Conservation (phyloP, 2,888 invertebrate genomes). For the Scaeva pyrastri region DNA sequence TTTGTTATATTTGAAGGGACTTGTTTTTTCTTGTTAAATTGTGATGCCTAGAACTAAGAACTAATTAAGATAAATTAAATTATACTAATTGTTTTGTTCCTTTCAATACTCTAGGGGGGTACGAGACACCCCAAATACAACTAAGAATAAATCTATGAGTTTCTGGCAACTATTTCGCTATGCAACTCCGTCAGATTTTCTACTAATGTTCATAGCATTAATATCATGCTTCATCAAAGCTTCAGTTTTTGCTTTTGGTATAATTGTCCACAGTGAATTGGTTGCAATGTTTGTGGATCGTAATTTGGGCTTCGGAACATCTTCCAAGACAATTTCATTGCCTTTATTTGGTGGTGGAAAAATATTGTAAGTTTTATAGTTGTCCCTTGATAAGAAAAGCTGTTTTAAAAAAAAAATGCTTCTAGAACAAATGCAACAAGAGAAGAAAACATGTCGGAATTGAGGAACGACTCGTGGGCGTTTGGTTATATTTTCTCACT, state of each 20-base stretch:
- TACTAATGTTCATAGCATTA: slow-evolving; percentile 85
- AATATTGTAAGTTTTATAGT: slow-evolving; percentile 83
- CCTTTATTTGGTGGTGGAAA: slow-evolving; percentile 87
- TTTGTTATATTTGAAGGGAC: too few species aligned
- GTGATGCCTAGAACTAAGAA: too few species aligned
- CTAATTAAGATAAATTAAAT: too few species aligned
- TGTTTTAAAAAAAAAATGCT: neutral
- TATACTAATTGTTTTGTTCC: too few species aligned
- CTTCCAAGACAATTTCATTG: slow-evolving; percentile 85
- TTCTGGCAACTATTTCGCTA: slow-evolving; percentile 85
- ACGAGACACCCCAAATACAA: slow-evolving; percentile 52
- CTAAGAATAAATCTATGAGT: slow-evolving; percentile 74
- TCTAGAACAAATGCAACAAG: slow-evolving; percentile 85
- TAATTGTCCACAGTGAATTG: slow-evolving; percentile 89
- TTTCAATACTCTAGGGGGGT: slow-evolving; percentile 52
- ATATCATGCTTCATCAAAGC: slow-evolving; percentile 86
- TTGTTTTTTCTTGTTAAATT: too few species aligned
- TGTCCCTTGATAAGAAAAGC: neutral
- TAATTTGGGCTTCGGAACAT: slow-evolving; percentile 85
- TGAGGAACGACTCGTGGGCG: slow-evolving; percentile 87
- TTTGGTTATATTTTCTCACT: slow-evolving; percentile 86
- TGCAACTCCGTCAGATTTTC: slow-evolving; percentile 86
- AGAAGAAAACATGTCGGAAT: slow-evolving; percentile 85
- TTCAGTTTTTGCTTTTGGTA: slow-evolving; percentile 87
- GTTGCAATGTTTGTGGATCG: slow-evolving; percentile 88